Conservation (phyloP, 2,888 invertebrate genomes). For the Orthosia gracilis region DNA sequence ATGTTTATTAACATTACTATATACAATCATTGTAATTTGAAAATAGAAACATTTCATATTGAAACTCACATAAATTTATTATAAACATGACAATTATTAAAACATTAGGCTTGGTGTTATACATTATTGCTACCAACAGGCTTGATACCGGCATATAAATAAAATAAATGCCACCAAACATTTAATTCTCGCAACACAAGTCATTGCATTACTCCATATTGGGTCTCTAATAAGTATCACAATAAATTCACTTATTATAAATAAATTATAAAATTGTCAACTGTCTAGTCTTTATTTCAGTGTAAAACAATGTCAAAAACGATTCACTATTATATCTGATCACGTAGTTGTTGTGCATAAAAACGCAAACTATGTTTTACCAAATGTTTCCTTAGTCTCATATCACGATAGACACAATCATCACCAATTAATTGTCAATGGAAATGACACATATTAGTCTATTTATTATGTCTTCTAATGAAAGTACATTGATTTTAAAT, state of each 20-base stretch:
- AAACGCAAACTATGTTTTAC: slow-evolving; percentile 86
- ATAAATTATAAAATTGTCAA: slow-evolving; percentile 91
- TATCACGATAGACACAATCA: slow-evolving; percentile 86
- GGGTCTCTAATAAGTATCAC: slow-evolving; percentile 87
- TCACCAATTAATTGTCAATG: slow-evolving; percentile 87
- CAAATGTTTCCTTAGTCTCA: slow-evolving; percentile 82
- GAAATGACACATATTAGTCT: slow-evolving; percentile 82
- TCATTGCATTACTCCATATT: slow-evolving; percentile 78
- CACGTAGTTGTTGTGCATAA: slow-evolving; percentile 88
- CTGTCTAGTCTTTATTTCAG: slow-evolving; percentile 84
- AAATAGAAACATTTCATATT: slow-evolving; percentile 88
- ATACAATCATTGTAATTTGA: slow-evolving; percentile 89
- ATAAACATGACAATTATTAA: slow-evolving; percentile 84
- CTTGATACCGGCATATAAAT: slow-evolving; percentile 75
- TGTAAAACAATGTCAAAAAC: slow-evolving; percentile 89
- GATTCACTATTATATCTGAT: slow-evolving; percentile 88
- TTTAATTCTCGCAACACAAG: slow-evolving; percentile 78
- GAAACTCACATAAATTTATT: slow-evolving; percentile 87
- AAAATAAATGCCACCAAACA: slow-evolving; percentile 80
- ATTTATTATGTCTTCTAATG: slow-evolving; percentile 84
- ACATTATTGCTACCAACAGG: slow-evolving; percentile 77
- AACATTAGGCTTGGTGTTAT: slow-evolving; percentile 84
- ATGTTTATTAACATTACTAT: slow-evolving; percentile 90
- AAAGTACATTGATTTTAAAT: slow-evolving; percentile 84
- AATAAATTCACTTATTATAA: slow-evolving; percentile 90